Percentiles rank a stretch among this genome's conserved stretches.
Evolutionary conservation across 2,888 invertebrate genomes (phyloP).

Genomic region (Mantis religiosa): DNA sequence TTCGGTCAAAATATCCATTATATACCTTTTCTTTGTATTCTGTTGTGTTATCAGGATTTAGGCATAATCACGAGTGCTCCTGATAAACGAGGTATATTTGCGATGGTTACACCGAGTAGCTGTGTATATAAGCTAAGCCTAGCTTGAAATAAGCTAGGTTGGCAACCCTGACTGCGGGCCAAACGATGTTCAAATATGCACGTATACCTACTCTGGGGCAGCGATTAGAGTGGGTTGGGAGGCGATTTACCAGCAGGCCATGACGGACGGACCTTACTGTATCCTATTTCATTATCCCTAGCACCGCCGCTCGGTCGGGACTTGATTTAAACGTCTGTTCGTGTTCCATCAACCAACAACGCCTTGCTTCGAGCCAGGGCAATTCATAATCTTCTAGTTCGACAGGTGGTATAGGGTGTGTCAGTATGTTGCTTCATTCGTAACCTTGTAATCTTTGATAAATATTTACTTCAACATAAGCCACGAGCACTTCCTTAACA

Average conservation of each 20-base stretch:
- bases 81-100: too few relatives aligned
- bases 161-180: too few relatives aligned
- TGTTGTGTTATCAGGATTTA: too few relatives aligned
- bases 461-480: too few relatives aligned
- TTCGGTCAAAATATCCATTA: too few relatives aligned
- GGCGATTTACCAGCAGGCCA: background rate
- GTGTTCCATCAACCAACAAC: background rate
- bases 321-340: background rate
- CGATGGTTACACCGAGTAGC: too few relatives aligned
- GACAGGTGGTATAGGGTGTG: background rate
- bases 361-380: background rate
- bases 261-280: background rate
- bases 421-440: background rate
- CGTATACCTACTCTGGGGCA: background rate
- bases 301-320: background rate
- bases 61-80: too few relatives aligned
- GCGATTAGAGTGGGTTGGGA: background rate
- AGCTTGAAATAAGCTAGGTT: too few relatives aligned
- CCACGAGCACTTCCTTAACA: too few relatives aligned
- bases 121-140: too few relatives aligned
- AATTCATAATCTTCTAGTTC: background rate
- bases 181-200: constrained; percentile 3
- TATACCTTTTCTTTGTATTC: too few relatives aligned
- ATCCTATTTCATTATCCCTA: background rate
- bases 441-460: too few relatives aligned